These are phyloP conservation scores for Sebastes vulpes DNA, from an alignment of 2,797 vertebrate species.

Conservation along the genomic window DNA sequence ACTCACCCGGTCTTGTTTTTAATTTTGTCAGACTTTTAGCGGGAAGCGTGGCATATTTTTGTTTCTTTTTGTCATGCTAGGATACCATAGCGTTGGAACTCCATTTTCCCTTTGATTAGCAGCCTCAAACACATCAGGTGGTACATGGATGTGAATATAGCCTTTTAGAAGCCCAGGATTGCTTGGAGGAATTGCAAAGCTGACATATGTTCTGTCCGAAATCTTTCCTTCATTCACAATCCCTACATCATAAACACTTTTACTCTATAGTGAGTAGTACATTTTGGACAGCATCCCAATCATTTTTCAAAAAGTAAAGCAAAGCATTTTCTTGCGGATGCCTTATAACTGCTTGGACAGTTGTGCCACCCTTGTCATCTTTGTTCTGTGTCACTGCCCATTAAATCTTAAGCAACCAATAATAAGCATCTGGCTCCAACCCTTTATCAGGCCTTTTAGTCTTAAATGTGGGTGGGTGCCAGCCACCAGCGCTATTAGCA, in stretches of 20 bases:
- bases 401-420: constrained; percentile 68
- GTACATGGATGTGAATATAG: background rate
- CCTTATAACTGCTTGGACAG: constrained; percentile 25
- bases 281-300: background rate
- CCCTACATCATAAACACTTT: background rate
- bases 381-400: constrained; percentile 61
- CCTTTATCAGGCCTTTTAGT: constrained; percentile 70
- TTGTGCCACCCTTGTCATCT: constrained; percentile 53
- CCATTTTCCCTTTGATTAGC: constrained; percentile 2
- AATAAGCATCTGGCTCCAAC: constrained; percentile 67
- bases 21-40: background rate
- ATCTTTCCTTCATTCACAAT: background rate
- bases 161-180: background rate
- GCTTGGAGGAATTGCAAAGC: background rate
- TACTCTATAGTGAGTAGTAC: background rate
- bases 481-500: constrained; percentile 68
- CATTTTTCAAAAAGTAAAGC: background rate
- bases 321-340: background rate
- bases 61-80: background rate
- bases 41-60: background rate
- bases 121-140: constrained; percentile 14
- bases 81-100: background rate
- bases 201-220: background rate
- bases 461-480: constrained; percentile 73
- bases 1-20: background rate